Conservation (phyloP, 1,140 invertebrate species). For the Sycophila sp. region DNA sequence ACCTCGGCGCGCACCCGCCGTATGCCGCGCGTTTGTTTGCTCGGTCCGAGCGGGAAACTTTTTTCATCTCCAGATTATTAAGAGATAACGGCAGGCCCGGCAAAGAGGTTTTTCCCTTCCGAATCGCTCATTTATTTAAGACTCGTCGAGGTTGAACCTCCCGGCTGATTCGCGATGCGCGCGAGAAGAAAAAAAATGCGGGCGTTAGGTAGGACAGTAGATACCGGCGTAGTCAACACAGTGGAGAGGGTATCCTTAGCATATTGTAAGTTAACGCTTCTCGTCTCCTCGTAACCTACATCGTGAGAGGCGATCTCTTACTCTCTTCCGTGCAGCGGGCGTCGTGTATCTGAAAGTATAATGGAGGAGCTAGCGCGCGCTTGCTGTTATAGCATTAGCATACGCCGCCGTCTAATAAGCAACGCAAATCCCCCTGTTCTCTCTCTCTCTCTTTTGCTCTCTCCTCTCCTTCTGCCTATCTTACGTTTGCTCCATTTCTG, state of each 20-base stretch:
- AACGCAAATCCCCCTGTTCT: slow-evolving; percentile 47
- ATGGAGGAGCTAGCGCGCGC: slow-evolving; percentile 29
- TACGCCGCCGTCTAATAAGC: slow-evolving; percentile 53
- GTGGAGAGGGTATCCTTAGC: not conserved
- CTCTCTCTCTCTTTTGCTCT: not conserved
- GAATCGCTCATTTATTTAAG: no score
- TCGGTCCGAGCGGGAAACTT: not conserved
- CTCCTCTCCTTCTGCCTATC: no score
- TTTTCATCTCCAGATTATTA: no score
- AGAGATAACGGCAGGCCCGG: no score
- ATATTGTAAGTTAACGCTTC: not conserved
- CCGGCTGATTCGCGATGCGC: no score
- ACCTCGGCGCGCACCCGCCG: no score
- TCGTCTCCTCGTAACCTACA: slow-evolving; percentile 15
- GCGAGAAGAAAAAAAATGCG: not conserved
- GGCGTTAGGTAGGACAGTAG: no score
- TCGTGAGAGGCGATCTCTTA: slow-evolving; percentile 11
- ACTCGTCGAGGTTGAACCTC: no score
- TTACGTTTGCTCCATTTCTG: no score
- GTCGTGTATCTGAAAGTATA: slow-evolving; percentile 53
- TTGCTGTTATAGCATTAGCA: slow-evolving; percentile 47
- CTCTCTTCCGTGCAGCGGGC: slow-evolving; percentile 43
- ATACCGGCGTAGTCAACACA: no score
- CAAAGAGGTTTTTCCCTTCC: no score
- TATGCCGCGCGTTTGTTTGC: not conserved